These are phyloP conservation scores for Eidolon dupreanum DNA, from an alignment of 2,797 vertebrate genomes.

Conservation along the genomic window DNA sequence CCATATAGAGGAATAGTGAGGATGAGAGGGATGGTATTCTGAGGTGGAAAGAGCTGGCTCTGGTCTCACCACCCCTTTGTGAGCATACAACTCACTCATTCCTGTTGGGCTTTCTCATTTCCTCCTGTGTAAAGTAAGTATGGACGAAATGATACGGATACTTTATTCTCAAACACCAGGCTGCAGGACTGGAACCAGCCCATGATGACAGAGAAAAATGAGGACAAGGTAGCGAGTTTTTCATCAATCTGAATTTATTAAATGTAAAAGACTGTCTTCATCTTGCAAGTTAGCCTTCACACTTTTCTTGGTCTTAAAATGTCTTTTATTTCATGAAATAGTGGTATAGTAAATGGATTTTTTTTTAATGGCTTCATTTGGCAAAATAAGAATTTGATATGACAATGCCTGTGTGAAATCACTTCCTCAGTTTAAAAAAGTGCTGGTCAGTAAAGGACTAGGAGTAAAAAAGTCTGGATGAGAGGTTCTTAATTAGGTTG, in stretches of 20 bases:
- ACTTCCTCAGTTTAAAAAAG: background rate
- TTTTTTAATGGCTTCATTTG: background rate
- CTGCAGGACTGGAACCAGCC: background rate
- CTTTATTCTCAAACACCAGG: background rate
- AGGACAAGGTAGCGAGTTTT: slow-evolving; percentile 49
- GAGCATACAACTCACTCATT: background rate
- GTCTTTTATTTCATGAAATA: slow-evolving; percentile 17
- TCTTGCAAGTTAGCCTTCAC: background rate
- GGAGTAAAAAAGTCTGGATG: background rate
- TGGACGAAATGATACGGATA: background rate
- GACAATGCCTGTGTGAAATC: background rate
- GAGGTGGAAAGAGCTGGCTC: background rate
- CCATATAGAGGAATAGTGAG: background rate
- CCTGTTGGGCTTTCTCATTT: background rate
- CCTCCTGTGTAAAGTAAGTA: background rate
- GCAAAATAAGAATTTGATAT: background rate
- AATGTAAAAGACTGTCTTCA: slow-evolving; percentile 15
- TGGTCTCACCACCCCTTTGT: background rate
- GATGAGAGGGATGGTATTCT: background rate
- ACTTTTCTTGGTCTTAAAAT: slow-evolving; percentile 44
- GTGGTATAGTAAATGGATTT: background rate
- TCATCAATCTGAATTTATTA: slow-evolving; percentile 62
- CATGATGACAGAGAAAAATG: slow-evolving; percentile 26
- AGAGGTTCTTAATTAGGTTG: background rate
- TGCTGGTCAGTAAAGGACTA: background rate